Percentiles rank a stretch among this genome's conserved stretches.
These are phyloP conservation scores for Drosophila infuscata DNA, from an alignment of 2,888 invertebrate species.

Conservation along the genomic window DNA sequence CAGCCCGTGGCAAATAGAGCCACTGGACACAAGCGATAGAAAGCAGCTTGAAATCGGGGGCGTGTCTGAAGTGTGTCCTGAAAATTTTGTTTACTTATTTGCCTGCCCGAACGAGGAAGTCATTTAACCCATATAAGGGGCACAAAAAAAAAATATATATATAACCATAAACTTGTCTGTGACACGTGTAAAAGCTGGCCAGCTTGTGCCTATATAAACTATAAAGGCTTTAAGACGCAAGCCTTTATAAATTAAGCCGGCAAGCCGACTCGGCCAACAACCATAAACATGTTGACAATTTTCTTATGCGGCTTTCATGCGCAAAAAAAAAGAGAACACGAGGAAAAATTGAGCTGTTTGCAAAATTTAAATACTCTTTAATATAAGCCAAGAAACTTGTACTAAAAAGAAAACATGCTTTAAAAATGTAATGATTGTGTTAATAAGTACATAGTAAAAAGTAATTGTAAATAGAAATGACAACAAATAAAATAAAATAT, in stretches of 20 bases:
- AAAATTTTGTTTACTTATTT: conserved; percentile 55
- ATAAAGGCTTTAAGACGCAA: conserved; percentile 38
- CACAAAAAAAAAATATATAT: conserved; percentile 20
- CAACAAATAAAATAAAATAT: background rate
- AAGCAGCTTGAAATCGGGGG: conserved; percentile 11
- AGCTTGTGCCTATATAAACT: conserved; percentile 12
- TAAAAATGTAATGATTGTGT: background rate
- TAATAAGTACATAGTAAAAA: background rate
- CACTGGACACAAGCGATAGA: conserved; percentile 38
- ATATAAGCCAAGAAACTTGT: background rate
- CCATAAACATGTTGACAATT: conserved; percentile 74
- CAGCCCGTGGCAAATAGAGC: conserved; percentile 57
- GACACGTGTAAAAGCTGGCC: conserved; percentile 22
- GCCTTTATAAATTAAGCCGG: conserved; percentile 54
- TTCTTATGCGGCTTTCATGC: conserved; percentile 32
- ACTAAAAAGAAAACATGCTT: background rate
- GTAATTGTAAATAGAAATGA: background rate
- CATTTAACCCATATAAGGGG: conserved; percentile 71
- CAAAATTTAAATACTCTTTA: conserved; percentile 15
- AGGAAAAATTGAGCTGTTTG: background rate
- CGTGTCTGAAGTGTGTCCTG: conserved; percentile 43
- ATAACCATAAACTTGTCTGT: conserved; percentile 36
- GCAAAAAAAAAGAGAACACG: conserved; percentile 11
- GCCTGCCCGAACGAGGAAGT: conserved; percentile 64
- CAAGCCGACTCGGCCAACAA: conserved; percentile 37